Percentiles rank a stretch among this genome's conserved stretches.
These are phyloP conservation scores for Hypotaenidia philippensis DNA, from an alignment of 2,797 vertebrate species.

Conservation along the genomic window DNA sequence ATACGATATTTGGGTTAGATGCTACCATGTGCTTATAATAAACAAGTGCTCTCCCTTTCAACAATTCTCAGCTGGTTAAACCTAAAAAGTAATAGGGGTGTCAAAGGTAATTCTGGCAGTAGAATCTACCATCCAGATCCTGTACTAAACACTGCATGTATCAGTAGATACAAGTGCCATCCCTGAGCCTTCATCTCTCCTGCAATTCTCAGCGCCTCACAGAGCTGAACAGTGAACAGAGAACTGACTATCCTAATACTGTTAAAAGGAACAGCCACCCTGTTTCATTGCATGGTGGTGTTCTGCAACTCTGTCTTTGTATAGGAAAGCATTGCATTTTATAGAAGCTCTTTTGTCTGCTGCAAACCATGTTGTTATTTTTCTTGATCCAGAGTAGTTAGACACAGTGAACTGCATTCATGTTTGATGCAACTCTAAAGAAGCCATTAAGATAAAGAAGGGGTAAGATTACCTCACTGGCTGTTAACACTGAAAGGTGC, in stretches of 20 bases:
- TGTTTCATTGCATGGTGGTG: not conserved
- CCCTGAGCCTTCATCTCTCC: not conserved
- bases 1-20: not conserved
- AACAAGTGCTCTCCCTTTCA: not conserved
- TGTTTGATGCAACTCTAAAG: not conserved
- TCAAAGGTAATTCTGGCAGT: not conserved
- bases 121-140: not conserved
- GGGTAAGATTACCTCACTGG: not conserved
- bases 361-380: rapidly evolving
- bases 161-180: not conserved
- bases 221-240: not conserved
- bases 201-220: not conserved
- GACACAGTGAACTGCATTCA: not conserved
- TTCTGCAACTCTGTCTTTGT: not conserved
- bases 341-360: not conserved
- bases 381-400: not conserved
- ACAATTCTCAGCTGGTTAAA: not conserved
- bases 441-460: not conserved
- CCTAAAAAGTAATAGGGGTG: not conserved
- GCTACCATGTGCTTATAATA: not conserved
- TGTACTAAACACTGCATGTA: not conserved
- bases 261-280: not conserved
- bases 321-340: not conserved
- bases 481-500: not conserved
- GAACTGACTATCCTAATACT: not conserved